Conservation (phyloP, 2,888 invertebrate genomes). For the Ariolimax columbianus region DNA sequence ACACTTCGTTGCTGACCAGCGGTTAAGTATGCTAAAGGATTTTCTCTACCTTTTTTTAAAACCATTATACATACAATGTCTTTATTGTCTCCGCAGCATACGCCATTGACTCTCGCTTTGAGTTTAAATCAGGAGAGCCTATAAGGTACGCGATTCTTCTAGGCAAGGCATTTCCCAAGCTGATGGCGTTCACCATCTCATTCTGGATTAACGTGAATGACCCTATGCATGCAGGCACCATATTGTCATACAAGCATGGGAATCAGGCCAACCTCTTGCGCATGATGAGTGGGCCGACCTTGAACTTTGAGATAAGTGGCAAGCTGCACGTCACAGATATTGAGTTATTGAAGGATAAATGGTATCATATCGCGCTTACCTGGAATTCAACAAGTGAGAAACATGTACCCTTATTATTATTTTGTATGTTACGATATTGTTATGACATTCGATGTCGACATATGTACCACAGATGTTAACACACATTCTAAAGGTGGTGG, state of each 20-base stretch:
- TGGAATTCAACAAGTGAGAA: constrained; percentile 61
- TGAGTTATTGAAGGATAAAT: constrained; percentile 60
- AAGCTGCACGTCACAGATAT: constrained; percentile 62
- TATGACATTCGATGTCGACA: too few relatives aligned
- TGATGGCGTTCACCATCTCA: constrained; percentile 73
- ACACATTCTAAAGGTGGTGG: too few relatives aligned
- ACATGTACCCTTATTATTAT: background rate
- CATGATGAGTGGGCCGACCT: constrained; percentile 68
- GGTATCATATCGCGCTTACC: constrained; percentile 75
- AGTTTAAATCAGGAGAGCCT: constrained; percentile 66
- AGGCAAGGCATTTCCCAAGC: constrained; percentile 74
- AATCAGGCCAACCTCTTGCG: constrained; percentile 62
- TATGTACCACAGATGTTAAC: too few relatives aligned
- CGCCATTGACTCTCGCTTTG: constrained; percentile 73
- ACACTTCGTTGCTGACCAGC: too few relatives aligned
- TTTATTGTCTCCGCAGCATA: constrained; percentile 62
- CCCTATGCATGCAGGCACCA: constrained; percentile 62
- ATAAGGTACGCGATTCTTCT: constrained; percentile 72
- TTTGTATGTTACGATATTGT: background rate
- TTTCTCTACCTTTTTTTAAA: too few relatives aligned
- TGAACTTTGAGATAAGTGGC: constrained; percentile 67
- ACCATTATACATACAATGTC: background rate
- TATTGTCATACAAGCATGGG: constrained; percentile 71
- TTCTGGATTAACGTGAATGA: constrained; percentile 74
- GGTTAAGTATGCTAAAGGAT: too few relatives aligned